Conservation (phyloP, 2,113 vertebrate genomes). For the Caranx ignobilis region DNA sequence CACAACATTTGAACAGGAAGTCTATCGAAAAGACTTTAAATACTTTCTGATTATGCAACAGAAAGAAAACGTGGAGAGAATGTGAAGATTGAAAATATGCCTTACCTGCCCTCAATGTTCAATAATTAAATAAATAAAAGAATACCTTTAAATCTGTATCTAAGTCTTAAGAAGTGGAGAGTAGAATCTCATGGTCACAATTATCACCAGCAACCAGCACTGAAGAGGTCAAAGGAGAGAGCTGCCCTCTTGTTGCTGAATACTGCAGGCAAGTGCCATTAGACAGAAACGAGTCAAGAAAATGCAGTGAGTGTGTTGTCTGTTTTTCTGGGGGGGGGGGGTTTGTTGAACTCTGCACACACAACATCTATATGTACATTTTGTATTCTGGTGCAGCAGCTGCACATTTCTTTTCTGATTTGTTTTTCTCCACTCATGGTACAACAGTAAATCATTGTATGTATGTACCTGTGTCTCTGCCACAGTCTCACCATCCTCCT, state of each 20-base stretch:
- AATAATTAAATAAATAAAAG: neutral
- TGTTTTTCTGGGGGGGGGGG: neutral
- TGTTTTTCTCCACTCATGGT: neutral
- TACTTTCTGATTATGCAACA: neutral
- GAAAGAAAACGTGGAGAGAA: neutral
- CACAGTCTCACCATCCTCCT: neutral
- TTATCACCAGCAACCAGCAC: neutral
- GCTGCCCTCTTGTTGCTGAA: constrained; percentile 2
- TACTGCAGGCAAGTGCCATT: constrained; percentile 25
- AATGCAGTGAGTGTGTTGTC: neutral
- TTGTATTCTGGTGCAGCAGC: neutral
- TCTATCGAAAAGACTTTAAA: neutral
- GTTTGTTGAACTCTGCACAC: constrained; percentile 20
- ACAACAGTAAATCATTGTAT: neutral
- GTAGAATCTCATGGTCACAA: neutral
- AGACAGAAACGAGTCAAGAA: neutral
- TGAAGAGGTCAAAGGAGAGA: constrained; percentile 43
- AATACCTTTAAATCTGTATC: neutral
- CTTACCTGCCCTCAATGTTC: neutral
- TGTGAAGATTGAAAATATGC: neutral
- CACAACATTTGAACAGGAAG: neutral
- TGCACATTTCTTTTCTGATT: neutral
- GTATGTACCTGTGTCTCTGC: neutral
- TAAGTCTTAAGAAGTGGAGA: neutral
- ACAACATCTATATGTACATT: neutral